A percentile compares a stretch with the other conserved stretches of the same genome.
Evolutionary conservation across 2,113 vertebrate species (phyloP).

Genomic region (Calyptomena viridis): DNA sequence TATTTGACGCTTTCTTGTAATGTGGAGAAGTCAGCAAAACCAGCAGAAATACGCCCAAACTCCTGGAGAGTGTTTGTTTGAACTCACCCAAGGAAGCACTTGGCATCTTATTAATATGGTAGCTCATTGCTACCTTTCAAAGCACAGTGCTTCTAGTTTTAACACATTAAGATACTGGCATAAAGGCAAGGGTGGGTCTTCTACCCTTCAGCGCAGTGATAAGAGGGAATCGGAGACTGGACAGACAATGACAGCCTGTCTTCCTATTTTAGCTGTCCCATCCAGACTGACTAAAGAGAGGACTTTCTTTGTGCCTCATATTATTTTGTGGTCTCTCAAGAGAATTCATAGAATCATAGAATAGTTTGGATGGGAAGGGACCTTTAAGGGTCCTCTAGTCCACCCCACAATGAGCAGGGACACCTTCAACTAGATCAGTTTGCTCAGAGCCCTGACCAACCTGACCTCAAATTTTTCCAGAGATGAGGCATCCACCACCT

Average conservation of each 20-base stretch:
- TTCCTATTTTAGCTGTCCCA: neutral
- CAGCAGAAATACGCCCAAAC: neutral
- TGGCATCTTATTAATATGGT: neutral
- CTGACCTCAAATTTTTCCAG: neutral
- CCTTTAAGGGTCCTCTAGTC: neutral
- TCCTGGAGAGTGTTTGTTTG: neutral
- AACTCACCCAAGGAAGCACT: neutral
- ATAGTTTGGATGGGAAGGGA: neutral
- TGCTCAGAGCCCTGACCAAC: neutral
- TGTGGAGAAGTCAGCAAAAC: neutral
- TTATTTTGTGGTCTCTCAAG: neutral
- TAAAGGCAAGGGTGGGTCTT: neutral
- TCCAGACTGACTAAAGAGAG: neutral
- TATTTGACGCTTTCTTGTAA: neutral
- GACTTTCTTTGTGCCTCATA: neutral
- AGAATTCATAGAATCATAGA: neutral
- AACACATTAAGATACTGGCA: neutral
- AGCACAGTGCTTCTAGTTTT: neutral
- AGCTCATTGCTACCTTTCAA: neutral
- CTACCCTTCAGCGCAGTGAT: neutral
- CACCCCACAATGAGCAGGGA: neutral
- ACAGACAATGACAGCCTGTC: neutral
- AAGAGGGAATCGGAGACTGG: neutral
- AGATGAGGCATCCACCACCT: fast-evolving
- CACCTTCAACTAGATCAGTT: neutral